Percentiles rank a stretch among this genome's conserved stretches.
Evolutionary conservation across 1,140 invertebrate species (phyloP).

Genomic region (Asbolus verrucosus): DNA sequence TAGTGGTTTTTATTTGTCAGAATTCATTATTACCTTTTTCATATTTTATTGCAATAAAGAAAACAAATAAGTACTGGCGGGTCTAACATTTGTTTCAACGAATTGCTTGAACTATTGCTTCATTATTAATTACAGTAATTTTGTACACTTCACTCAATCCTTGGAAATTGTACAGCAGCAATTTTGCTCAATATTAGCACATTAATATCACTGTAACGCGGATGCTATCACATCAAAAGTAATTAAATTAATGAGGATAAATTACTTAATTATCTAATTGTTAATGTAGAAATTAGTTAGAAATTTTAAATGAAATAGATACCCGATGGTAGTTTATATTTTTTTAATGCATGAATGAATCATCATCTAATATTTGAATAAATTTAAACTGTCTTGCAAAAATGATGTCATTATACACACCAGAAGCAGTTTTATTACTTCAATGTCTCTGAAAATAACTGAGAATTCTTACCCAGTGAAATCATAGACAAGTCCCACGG

Average conservation of each 20-base stretch:
- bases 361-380: constrained; percentile 13
- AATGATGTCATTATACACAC: not conserved
- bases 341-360: not conserved
- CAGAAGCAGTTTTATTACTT: not conserved
- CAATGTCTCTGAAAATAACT: not conserved
- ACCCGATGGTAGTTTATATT: not conserved
- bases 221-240: too few species aligned
- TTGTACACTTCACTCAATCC: constrained; percentile 3
- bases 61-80: too few species aligned
- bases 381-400: not conserved
- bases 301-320: constrained; percentile 7
- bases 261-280: too few species aligned
- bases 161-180: not conserved
- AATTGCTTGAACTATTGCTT: constrained; percentile 33
- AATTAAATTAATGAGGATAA: constrained; percentile 28
- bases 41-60: too few species aligned
- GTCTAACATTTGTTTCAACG: constrained; percentile 17
- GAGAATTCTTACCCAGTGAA: constrained; percentile 47
- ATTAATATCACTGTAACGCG: too few species aligned
- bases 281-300: too few species aligned
- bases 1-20: too few species aligned
- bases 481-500: constrained; percentile 53
- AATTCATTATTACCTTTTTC: too few species aligned
- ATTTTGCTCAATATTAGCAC: constrained; percentile 14
- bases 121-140: constrained; percentile 26